Evolutionary conservation across 2,888 invertebrate species (phyloP), one percentile per base, ranked within the genome.

Genomic region (Notodonta dromedarius): DNA sequence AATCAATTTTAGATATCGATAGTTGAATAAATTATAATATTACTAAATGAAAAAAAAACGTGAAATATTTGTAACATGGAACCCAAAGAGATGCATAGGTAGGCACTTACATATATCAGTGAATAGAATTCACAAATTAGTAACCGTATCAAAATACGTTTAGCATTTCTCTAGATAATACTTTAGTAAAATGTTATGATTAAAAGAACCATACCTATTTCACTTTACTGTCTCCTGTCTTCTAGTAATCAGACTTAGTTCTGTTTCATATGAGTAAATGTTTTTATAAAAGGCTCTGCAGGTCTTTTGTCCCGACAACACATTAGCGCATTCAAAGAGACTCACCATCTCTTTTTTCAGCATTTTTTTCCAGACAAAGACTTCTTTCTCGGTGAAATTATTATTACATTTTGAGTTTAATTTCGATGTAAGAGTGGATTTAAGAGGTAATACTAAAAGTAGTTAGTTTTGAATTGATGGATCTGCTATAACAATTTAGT

Each of bases 311-410:
- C 50, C 16, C 50, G 11, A 16, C 8, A 50, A 46, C n/a, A 16
- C 50, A 50, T 50, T 50, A 50, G 16, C 50, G 14, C 16, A 50
- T 50, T 16, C 50, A 50, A 50, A 50, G 50, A 16, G 50, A 16
- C 4, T n/a, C 13, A 12, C 44, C 2, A 24, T 24, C 1, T 24
- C 24, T 42, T 46, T 46, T 46, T 46, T 46, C 13, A 11, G 42
- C 3, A 4, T 50, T 16, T 50, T 50, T 50, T 50, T 50, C 16
- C 16, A 50, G 50, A 2, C 9, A 16, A 14, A 4, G 16, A 50
- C 42, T 1, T 42, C 11, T 16, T 5, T n/a, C n/a, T 6, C n/a
- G n/a, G 11, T 50, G 50, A 50, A 8, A 50, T 50, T 50, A 50
- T 16, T 24, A 50, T 50, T 50, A 16, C 50, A 50, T 14, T 50